Conservation (phyloP, 2,888 invertebrate species). For the Leptothorax acervorum region DNA sequence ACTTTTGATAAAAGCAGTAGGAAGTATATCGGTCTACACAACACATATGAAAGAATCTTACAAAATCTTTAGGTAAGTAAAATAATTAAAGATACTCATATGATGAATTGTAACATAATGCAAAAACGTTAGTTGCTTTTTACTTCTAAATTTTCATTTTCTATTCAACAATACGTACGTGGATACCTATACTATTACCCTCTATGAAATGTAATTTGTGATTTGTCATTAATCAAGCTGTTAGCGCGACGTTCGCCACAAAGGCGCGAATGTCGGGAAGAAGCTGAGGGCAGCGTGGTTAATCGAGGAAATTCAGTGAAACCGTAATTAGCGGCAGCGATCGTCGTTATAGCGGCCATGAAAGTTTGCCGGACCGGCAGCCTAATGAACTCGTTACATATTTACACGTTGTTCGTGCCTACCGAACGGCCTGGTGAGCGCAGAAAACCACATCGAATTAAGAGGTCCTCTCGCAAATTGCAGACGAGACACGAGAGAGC, state of each 20-base stretch:
- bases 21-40: neutral
- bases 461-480: conserved; percentile 75
- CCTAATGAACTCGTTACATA: conserved; percentile 78
- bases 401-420: conserved; percentile 76
- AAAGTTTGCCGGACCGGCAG: conserved; percentile 72
- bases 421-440: conserved; percentile 60
- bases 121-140: neutral
- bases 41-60: neutral
- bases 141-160: neutral
- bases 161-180: neutral
- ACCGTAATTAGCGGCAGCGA: conserved; percentile 72
- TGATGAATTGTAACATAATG: neutral
- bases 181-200: conserved; percentile 29
- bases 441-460: conserved; percentile 75
- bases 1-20: neutral
- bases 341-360: conserved; percentile 71
- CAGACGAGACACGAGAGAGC: conserved; percentile 75
- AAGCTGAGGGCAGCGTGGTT: conserved; percentile 53
- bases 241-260: conserved; percentile 52
- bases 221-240: conserved; percentile 63
- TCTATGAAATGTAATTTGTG: conserved; percentile 61
- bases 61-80: neutral
- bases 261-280: conserved; percentile 55
- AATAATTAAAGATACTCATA: neutral
- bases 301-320: conserved; percentile 74